These are phyloP conservation scores for Lanius collurio DNA, from an alignment of 2,113 vertebrate species.

Conservation along the genomic window DNA sequence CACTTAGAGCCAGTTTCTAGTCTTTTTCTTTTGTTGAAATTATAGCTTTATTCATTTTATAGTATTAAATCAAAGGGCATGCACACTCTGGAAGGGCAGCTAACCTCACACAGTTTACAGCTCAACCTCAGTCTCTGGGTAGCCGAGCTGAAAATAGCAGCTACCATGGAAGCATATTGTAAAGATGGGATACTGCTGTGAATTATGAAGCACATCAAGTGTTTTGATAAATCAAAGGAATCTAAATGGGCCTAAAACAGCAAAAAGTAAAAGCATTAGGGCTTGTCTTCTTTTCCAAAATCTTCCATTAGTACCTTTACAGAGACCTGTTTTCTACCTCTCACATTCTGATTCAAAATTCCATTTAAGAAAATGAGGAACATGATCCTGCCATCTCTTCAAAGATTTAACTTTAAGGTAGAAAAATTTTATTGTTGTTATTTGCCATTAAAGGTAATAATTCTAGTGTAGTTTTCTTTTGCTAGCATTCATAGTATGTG, in stretches of 20 bases:
- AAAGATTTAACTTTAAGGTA: constrained; percentile 8
- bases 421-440: background rate
- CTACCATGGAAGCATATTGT: background rate
- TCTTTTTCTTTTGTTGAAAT: constrained; percentile 4
- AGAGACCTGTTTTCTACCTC: background rate
- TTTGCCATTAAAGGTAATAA: constrained; percentile 21
- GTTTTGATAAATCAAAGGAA: constrained; percentile 47
- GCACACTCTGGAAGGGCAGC: background rate
- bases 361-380: constrained; percentile 19
- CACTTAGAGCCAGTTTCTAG: background rate
- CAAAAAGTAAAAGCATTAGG: background rate
- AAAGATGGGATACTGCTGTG: background rate
- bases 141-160: background rate
- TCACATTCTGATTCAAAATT: background rate
- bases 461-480: constrained; percentile 7
- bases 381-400: background rate
- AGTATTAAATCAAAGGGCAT: background rate
- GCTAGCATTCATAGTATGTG: background rate
- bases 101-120: constrained; percentile 24
- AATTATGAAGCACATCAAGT: background rate
- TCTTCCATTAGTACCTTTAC: background rate
- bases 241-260: background rate
- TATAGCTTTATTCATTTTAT: background rate
- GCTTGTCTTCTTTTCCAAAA: background rate
- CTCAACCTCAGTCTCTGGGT: constrained; percentile 31